These are phyloP conservation scores for Jaculus jaculus DNA, from an alignment of 2,113 vertebrate species.

Conservation along the genomic window DNA sequence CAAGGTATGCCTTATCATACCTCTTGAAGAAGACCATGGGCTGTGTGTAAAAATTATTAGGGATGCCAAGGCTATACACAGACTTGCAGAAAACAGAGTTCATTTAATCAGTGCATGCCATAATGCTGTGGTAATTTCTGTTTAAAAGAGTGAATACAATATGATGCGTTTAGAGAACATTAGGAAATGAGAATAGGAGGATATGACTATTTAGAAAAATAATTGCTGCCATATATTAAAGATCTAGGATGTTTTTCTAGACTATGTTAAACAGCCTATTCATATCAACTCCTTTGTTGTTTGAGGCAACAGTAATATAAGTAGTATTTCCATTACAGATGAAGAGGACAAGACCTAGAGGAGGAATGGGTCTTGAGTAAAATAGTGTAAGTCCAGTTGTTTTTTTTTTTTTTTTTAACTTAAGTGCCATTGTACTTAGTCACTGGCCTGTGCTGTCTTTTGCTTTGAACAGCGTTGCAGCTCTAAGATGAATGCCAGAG, in stretches of 20 bases:
- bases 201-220: not conserved
- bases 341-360: not conserved
- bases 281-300: not conserved
- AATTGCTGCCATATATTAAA: not conserved
- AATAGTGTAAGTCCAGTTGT: not conserved
- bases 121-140: not conserved
- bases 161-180: not conserved
- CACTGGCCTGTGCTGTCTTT: not conserved
- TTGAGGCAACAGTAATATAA: not conserved
- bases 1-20: not conserved
- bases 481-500: not conserved
- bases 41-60: conserved; percentile 17
- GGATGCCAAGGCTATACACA: not conserved
- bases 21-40: not conserved
- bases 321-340: not conserved
- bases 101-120: not conserved
- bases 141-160: not conserved
- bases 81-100: not conserved
- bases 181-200: not conserved
- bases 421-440: not conserved
- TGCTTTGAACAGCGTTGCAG: not conserved
- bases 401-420: not conserved
- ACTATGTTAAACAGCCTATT: not conserved
- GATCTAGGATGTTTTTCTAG: not conserved
- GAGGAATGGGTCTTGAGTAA: not conserved